Conservation (phyloP, 2,888 invertebrate genomes). For the Agriopis aurantiaria region DNA sequence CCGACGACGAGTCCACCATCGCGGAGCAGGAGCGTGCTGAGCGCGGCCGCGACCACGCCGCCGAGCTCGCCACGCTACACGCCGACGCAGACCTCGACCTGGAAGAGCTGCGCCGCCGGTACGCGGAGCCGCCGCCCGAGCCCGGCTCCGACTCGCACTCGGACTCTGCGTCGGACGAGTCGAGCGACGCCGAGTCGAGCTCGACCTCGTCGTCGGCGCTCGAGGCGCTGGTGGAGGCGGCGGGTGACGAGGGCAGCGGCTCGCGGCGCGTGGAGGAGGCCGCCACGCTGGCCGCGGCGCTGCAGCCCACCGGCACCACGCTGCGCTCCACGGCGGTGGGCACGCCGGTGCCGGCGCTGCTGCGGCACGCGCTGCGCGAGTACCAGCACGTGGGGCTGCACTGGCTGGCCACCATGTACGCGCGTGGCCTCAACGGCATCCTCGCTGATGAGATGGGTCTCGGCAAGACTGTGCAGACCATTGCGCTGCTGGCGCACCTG, state of each 20-base stretch:
- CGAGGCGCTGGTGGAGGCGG: slow-evolving; percentile 53
- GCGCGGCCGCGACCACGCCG: slow-evolving; percentile 84
- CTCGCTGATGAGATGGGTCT: slow-evolving; percentile 99
- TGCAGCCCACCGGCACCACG: slow-evolving; percentile 99
- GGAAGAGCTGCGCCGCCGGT: slow-evolving; percentile 92
- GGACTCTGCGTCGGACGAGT: slow-evolving; percentile 48
- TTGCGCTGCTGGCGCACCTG: slow-evolving; percentile 96
- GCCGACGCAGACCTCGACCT: slow-evolving; percentile 93
- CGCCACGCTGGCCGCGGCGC: slow-evolving; percentile 96
- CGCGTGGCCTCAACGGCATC: slow-evolving; percentile 97
- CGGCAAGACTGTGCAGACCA: slow-evolving; percentile 99
- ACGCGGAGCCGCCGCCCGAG: slow-evolving; percentile 66
- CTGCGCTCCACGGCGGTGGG: slow-evolving; percentile 97
- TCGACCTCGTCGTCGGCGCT: slow-evolving; percentile 49
- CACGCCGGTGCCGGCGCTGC: slow-evolving; percentile 96
- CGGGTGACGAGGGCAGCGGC: slow-evolving; percentile 36
- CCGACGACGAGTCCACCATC: slow-evolving; percentile 86
- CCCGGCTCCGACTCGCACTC: slow-evolving; percentile 48
- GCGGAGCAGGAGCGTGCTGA: slow-evolving; percentile 88
- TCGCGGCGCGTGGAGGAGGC: slow-evolving; percentile 95
- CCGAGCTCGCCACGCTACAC: slow-evolving; percentile 92
- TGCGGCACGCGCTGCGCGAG: slow-evolving; percentile 96
- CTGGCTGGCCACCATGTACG: slow-evolving; percentile 98
- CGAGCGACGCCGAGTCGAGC: slow-evolving; percentile 52
- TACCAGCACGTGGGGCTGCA: slow-evolving; percentile 99